phyloP scores from a whole-genome alignment of 2,113 vertebrate species.

The Burhinus oedicnemus region DNA sequence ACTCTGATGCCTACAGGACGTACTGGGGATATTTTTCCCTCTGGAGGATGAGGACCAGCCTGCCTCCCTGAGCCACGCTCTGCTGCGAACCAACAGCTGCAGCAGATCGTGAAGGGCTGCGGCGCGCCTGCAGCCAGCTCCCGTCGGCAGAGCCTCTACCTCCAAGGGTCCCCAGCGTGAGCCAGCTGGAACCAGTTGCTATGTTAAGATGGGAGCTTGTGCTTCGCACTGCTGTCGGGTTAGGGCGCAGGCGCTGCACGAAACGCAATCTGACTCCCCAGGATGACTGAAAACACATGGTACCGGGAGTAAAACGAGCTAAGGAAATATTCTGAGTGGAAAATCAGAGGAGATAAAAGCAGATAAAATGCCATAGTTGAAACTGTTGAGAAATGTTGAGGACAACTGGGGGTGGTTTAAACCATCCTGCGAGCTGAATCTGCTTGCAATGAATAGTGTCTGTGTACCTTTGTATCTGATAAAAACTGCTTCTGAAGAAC shows the following conservation, averaged over 20 bases:
- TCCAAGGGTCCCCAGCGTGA: neutral
- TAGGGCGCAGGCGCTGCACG: neutral
- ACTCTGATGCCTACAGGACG: neutral
- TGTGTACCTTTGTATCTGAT: neutral
- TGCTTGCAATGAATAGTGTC: neutral
- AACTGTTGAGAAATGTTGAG: conserved; percentile 2
- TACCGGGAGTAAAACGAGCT: neutral
- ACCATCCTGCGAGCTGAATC: neutral
- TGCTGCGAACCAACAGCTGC: neutral
- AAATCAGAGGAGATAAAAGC: conserved; percentile 8
- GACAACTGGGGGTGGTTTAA: neutral
- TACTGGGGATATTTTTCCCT: neutral
- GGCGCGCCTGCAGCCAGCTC: rapidly evolving
- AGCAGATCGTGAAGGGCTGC: rapidly evolving
- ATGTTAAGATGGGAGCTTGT: neutral
- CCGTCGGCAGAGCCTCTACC: neutral
- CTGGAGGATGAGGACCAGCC: neutral
- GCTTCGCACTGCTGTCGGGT: neutral
- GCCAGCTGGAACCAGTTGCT: conserved; percentile 22
- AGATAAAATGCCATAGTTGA: conserved; percentile 5
- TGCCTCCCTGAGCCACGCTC: rapidly evolving
- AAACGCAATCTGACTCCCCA: neutral
- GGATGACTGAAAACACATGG: neutral
- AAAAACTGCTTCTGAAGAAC: neutral
- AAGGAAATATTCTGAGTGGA: neutral